Evolutionary conservation across 2,113 vertebrate genomes (phyloP).

Genomic region (Phrynosoma blainvillii): DNA sequence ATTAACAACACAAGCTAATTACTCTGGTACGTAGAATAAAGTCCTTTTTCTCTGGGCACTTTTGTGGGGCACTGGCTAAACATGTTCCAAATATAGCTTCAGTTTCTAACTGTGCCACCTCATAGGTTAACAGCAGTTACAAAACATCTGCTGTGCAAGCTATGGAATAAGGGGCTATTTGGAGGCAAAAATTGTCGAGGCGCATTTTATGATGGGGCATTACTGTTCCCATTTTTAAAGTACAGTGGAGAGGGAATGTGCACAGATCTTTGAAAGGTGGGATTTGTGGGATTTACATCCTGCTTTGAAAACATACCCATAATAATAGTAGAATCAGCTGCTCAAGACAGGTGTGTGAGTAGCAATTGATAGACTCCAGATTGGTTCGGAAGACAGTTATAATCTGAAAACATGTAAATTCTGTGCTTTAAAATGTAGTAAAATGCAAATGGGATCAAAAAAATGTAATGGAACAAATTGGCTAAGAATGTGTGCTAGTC

Average conservation of each 20-base stretch:
- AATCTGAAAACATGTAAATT: slow-evolving; percentile 16
- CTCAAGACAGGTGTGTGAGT: slow-evolving; percentile 38
- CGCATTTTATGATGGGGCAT: neutral
- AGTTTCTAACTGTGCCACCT: slow-evolving; percentile 16
- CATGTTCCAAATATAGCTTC: slow-evolving; percentile 4
- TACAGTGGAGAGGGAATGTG: neutral
- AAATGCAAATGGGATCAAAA: slow-evolving; percentile 30
- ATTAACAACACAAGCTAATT: slow-evolving; percentile 65
- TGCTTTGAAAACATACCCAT: slow-evolving; percentile 36
- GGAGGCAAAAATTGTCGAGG: neutral
- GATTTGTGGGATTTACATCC: neutral
- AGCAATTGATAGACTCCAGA: slow-evolving; percentile 34
- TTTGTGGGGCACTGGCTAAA: slow-evolving; percentile 36
- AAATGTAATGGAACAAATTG: neutral
- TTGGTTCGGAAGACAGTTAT: slow-evolving; percentile 7
- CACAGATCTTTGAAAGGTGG: neutral
- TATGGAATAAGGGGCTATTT: neutral
- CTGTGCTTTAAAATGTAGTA: slow-evolving; percentile 24
- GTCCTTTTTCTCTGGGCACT: slow-evolving; percentile 17
- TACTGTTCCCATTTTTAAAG: slow-evolving; percentile 17
- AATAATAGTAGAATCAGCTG: slow-evolving; percentile 23
- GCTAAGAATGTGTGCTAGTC: no score
- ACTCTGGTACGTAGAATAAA: slow-evolving; percentile 43
- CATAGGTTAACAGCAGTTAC: neutral
- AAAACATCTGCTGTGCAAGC: slow-evolving; percentile 9